phyloP scores from a whole-genome alignment of 1,140 invertebrate species.

The Limonius californicus region DNA sequence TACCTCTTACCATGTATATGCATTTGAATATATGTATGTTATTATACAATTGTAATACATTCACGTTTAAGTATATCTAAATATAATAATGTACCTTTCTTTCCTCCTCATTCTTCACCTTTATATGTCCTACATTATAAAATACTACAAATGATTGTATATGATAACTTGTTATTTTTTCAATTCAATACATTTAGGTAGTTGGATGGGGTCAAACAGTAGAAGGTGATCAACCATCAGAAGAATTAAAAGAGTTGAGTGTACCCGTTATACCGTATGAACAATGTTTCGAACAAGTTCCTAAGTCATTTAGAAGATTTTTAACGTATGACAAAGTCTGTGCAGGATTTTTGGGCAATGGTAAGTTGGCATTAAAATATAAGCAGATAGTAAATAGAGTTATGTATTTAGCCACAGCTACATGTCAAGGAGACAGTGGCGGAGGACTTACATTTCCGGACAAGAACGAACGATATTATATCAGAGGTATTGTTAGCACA shows the following conservation, averaged over 20 bases:
- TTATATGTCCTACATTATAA: no score
- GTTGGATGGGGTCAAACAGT: slow-evolving; percentile 46
- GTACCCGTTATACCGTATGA: slow-evolving; percentile 18
- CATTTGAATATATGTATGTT: no score
- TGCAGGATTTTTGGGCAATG: slow-evolving; percentile 14
- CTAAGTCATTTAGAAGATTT: slow-evolving; percentile 5
- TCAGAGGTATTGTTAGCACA: slow-evolving; percentile 42
- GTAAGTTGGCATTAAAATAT: not conserved
- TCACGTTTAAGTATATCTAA: no score
- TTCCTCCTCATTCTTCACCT: no score
- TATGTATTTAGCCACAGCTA: slow-evolving; percentile 32
- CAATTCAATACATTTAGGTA: slow-evolving; percentile 36
- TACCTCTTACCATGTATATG: no score
- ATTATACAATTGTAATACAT: no score
- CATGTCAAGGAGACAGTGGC: slow-evolving; percentile 42
- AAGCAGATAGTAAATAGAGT: not conserved
- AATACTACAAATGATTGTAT: no score
- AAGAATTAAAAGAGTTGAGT: slow-evolving; percentile 22
- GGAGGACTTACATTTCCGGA: slow-evolving; percentile 39
- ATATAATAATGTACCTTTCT: no score
- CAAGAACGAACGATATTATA: slow-evolving; percentile 31
- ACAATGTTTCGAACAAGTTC: slow-evolving; percentile 11
- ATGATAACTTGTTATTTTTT: no score
- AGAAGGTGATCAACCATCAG: slow-evolving; percentile 5
- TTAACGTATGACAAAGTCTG: slow-evolving; percentile 33